Evolutionary conservation across 1,140 invertebrate species (phyloP), one percentile per base, ranked within the genome.

Genomic region (Sogatella furcifera): DNA sequence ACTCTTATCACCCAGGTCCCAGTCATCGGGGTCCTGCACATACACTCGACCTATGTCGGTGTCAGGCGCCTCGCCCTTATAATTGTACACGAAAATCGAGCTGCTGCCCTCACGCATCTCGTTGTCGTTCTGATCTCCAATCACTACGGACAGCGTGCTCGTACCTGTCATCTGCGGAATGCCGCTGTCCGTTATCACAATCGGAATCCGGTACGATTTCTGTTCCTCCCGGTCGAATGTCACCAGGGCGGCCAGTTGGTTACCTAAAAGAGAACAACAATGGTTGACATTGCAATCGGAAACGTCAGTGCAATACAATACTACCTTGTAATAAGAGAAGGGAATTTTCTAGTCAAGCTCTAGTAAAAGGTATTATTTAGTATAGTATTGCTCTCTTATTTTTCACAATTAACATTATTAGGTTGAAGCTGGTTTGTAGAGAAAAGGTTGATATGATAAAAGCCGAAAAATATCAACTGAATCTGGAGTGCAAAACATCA

Each of bases 81-180:
- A 96, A 71, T 93, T 94, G 71, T 95, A 96, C 0, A 97, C 88
- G 69, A 92, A 89, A 67, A 97, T 95, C 55, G 84, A 80, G 68
- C 92, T 95, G 6, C 81, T 79, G 0, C 93, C 93, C 46, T 84
- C 77, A 0, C 75, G 74, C 84, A 95, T 95, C 1, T 78, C 71
- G 72, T 95, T 95, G 68, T 97, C 93, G 70, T 97, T 96, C 46
- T 81, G 78, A 73, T 96, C 93, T 1, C 90, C 92, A 61, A 97
- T 95, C 11, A 92, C 85, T 1, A 97, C 84, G 41, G 82, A 84
- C 0, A 95, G 74, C 1, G 82, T 86, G 46, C 88, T 91, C 0
- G 86, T 85, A 0, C 83, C 85, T 0, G 84, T 88, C 73, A 83
- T 73, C 8, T 77, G 70, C 0, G 89, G 89, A 4, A 68, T 76